Conservation (phyloP, 2,113 vertebrate genomes). For the Mirounga angustirostris region DNA sequence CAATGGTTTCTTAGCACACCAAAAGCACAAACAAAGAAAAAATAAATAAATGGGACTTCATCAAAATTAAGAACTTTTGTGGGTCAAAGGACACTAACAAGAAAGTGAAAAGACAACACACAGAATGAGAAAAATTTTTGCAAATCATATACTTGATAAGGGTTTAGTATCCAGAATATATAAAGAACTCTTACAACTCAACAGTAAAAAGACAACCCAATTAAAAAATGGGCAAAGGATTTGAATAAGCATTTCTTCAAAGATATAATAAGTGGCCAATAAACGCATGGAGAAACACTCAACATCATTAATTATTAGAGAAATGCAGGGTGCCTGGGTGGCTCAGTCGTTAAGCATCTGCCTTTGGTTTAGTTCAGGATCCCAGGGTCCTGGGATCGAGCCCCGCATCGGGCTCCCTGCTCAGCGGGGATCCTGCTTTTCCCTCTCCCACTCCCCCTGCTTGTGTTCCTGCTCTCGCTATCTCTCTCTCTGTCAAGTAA, state of each 20-base stretch:
- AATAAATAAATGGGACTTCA: neutral
- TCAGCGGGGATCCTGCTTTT: too few species aligned
- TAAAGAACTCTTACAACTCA: neutral
- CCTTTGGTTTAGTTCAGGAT: too few species aligned
- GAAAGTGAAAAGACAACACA: neutral
- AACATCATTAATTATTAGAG: neutral
- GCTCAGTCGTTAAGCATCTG: too few species aligned
- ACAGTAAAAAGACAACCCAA: neutral
- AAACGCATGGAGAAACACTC: neutral
- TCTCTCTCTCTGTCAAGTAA: too few species aligned
- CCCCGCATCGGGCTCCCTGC: too few species aligned
- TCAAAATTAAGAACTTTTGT: neutral
- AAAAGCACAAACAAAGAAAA: conserved; percentile 29
- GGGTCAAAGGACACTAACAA: neutral
- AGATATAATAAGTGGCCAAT: neutral
- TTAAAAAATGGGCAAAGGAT: neutral
- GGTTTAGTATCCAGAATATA: neutral
- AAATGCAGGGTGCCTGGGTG: neutral
- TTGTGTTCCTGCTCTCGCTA: too few species aligned
- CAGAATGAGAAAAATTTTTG: neutral
- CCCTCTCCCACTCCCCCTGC: too few species aligned
- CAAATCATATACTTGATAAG: neutral
- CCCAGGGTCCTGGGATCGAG: too few species aligned
- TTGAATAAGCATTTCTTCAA: neutral
- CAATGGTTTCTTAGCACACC: neutral